Evolutionary conservation across 2,797 vertebrate genomes (phyloP).

Genomic region (Fundulus diaphanus): DNA sequence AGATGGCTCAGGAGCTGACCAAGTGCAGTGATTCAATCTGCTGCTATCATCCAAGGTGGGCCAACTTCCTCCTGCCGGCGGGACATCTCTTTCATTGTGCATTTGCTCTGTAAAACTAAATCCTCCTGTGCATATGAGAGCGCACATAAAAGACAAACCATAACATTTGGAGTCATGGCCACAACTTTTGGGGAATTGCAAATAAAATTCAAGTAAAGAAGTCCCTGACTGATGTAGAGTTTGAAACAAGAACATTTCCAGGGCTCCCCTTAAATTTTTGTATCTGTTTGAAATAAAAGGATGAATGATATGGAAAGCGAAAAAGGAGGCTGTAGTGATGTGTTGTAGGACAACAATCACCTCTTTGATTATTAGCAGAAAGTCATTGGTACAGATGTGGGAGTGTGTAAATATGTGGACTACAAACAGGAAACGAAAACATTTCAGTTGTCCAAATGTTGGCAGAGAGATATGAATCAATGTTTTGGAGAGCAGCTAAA

Average conservation of each 20-base stretch:
- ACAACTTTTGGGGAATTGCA: constrained; percentile 22
- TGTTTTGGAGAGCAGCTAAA: not conserved
- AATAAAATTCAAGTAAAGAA: constrained; percentile 20
- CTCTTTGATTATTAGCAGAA: no score
- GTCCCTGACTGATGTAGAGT: constrained; percentile 10
- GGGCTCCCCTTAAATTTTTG: not conserved
- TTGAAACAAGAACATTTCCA: not conserved
- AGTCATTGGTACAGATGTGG: no score
- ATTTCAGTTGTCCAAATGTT: not conserved
- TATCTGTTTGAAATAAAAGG: no score
- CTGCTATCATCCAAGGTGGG: constrained; percentile 70
- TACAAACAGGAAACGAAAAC: no score
- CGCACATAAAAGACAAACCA: constrained; percentile 16
- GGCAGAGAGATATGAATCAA: not conserved
- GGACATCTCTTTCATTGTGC: constrained; percentile 53
- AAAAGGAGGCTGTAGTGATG: no score
- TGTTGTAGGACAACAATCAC: no score
- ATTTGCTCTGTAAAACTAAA: constrained; percentile 32
- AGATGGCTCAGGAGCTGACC: constrained; percentile 76
- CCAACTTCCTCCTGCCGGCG: constrained; percentile 68
- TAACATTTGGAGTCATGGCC: constrained; percentile 11
- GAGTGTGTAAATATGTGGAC: no score
- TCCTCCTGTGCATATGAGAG: constrained; percentile 30
- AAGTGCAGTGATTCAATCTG: constrained; percentile 77
- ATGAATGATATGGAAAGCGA: no score